Conservation (phyloP, 1,140 invertebrate species). For the Zaprionus vittiger region DNA sequence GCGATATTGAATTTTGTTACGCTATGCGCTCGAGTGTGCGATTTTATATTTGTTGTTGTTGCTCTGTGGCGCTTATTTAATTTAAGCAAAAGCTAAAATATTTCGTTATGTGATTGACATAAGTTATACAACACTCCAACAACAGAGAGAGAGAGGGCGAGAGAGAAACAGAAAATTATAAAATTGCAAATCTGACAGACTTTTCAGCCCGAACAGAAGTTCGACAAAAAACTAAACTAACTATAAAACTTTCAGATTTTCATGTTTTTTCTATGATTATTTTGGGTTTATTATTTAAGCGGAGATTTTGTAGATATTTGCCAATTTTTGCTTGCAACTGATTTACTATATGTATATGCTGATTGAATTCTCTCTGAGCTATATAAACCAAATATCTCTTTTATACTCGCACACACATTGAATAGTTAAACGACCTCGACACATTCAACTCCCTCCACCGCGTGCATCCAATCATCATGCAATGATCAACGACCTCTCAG, state of each 20-base stretch:
- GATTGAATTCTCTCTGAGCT: not conserved
- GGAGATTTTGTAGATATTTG: not conserved
- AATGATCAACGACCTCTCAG: conserved; percentile 45
- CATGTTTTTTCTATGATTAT: conserved; percentile 13
- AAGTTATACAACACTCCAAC: conserved; percentile 63
- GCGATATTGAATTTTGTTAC: conserved; percentile 82
- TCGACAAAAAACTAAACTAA: not conserved
- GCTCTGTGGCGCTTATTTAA: conserved; percentile 75
- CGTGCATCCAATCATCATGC: conserved; percentile 57
- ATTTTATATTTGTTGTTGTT: conserved; percentile 58
- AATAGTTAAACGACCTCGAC: conserved; percentile 24
- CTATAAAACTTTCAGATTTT: conserved; percentile 1
- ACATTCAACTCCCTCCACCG: conserved; percentile 9
- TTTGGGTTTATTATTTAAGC: conserved; percentile 1
- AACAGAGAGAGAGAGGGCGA: not conserved
- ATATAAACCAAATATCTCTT: not conserved
- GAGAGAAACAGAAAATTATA: not conserved
- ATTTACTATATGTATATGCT: not conserved
- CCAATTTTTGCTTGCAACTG: not conserved
- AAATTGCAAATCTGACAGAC: conserved; percentile 1
- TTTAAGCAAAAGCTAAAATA: conserved; percentile 75
- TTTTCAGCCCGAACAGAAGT: not conserved
- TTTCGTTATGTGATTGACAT: conserved; percentile 78
- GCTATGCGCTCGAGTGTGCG: conserved; percentile 75
- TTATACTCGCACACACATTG: conserved; percentile 3